Evolutionary conservation across 2,888 invertebrate species (phyloP).

Genomic region (Himalopsyche kuldschensis): DNA sequence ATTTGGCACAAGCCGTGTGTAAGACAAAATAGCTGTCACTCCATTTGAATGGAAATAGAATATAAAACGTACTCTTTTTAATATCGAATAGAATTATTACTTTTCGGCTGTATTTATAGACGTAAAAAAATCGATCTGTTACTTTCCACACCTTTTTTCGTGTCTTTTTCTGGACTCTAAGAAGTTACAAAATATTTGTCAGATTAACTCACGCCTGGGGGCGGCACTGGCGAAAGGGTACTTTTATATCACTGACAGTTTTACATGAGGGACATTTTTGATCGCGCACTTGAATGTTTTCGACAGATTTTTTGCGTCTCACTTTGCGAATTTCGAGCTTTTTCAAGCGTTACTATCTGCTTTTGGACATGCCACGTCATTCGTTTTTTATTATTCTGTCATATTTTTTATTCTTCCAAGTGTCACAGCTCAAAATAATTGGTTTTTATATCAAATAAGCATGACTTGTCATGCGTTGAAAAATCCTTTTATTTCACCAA

Average conservation of each 20-base stretch:
- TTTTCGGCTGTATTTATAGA: too few relatives aligned
- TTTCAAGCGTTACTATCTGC: background rate
- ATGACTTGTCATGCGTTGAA: background rate
- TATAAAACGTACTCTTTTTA: too few relatives aligned
- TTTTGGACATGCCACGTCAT: background rate
- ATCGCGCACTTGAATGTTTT: background rate
- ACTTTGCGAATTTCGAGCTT: conserved; percentile 1
- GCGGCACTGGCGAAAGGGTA: background rate
- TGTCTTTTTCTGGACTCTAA: too few relatives aligned
- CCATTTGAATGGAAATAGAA: too few relatives aligned
- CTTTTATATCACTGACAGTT: background rate
- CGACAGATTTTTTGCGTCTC: background rate
- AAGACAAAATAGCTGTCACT: too few relatives aligned
- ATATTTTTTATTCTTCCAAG: background rate
- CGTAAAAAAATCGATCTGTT: too few relatives aligned
- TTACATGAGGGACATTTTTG: conserved; percentile 1
- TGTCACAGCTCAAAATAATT: background rate
- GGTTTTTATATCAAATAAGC: background rate
- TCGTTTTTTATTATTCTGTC: background rate
- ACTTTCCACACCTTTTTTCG: too few relatives aligned
- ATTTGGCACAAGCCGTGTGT: too few relatives aligned
- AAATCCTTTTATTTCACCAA: background rate
- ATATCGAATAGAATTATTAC: too few relatives aligned
- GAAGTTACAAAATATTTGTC: background rate
- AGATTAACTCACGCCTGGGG: background rate